phyloP scores from a whole-genome alignment of 2,797 vertebrate species.

The Malurus splendens region DNA sequence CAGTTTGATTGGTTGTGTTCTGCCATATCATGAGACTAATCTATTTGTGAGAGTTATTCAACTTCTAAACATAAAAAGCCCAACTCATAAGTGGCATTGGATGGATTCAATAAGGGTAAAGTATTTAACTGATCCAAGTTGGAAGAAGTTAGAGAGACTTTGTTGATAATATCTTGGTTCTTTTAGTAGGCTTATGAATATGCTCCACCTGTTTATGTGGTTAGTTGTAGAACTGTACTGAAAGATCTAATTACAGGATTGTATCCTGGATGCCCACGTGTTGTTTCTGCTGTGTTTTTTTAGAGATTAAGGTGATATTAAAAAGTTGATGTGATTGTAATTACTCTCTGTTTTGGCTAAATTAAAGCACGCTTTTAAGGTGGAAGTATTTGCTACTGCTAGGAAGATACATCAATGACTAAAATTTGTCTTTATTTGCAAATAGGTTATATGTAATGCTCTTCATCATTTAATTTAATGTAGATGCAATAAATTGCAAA shows the following conservation, averaged over 20 bases:
- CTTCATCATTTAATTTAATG: background rate
- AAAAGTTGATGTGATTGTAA: background rate
- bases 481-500: background rate
- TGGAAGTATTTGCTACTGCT: background rate
- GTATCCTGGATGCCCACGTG: background rate
- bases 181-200: background rate
- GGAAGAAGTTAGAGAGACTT: background rate
- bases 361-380: background rate
- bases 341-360: background rate
- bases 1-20: conserved; percentile 83
- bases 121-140: background rate
- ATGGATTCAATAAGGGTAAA: conserved; percentile 85
- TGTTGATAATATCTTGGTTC: background rate
- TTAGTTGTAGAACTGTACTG: background rate
- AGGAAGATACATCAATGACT: background rate
- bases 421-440: background rate
- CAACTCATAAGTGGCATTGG: conserved; percentile 90
- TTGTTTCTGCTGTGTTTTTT: background rate
- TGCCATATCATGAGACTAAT: conserved; percentile 93
- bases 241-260: background rate
- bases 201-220: background rate
- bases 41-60: conserved; percentile 90
- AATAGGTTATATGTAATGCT: background rate
- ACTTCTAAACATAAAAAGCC: conserved; percentile 80
- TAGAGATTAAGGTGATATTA: background rate